A percentile compares a stretch with the other conserved stretches of the same genome.
Evolutionary conservation across 2,797 vertebrate genomes (phyloP).

Genomic region (Cossypha heuglini): DNA sequence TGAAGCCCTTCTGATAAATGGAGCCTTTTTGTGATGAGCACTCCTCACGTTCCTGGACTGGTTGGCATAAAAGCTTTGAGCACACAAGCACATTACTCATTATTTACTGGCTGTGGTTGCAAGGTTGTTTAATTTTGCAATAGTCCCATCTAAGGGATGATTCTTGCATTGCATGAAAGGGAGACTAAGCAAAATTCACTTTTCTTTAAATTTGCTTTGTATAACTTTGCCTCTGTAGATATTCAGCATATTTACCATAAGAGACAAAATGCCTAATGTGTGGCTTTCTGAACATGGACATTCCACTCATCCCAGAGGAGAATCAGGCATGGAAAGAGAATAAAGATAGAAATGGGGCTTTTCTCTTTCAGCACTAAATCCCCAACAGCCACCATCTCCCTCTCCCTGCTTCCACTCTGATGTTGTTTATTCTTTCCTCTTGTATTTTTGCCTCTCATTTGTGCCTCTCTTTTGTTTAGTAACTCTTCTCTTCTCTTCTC

Average conservation of each 20-base stretch:
- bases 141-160: conserved; percentile 72
- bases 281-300: background rate
- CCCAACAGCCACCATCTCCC: background rate
- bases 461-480: background rate
- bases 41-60: conserved; percentile 23
- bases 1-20: conserved; percentile 62
- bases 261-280: background rate
- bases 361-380: background rate
- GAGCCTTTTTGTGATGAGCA: conserved; percentile 44
- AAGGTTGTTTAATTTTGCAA: conserved; percentile 71
- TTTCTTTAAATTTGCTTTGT: background rate
- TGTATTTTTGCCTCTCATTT: background rate
- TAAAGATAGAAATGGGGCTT: background rate
- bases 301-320: background rate
- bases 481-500: no score
- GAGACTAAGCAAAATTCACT: background rate
- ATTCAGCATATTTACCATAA: background rate
- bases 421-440: background rate
- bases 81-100: conserved; percentile 20
- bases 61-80: conserved; percentile 39
- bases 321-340: background rate
- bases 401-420: background rate
- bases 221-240: background rate
- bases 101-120: background rate
- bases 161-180: conserved; percentile 33